Base-by-base conservation (phyloP, 1,140 invertebrate species). In the Zaprionus davidi region DNA sequence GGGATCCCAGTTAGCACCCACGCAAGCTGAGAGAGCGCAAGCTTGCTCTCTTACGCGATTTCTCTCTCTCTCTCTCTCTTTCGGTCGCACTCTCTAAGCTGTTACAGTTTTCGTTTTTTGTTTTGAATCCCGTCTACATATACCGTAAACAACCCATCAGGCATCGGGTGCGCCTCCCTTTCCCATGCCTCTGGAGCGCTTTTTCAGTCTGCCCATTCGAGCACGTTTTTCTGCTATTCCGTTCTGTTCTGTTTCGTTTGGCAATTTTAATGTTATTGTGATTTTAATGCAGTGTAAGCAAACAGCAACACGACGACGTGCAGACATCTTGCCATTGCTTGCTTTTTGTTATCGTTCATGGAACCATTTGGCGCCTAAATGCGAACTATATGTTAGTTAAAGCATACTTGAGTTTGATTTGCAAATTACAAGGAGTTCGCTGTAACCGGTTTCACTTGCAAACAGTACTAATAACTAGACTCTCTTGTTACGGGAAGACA, bases 201-300 rank as follows among this genome's bases (percentile, higher is more conserved):
- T 38, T 34, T 55, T 67, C 63, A 57, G 56, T 70, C 63, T 24
- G 69, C 36, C 55, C 77, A 78, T 83, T 67, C 73, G 77, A 64
- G 78, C 83, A 80, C 77, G 80, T 81, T 81, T 74, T 55, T 53
- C 49, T 63, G 36, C 58, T 64, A 20, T 55, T 15, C 59, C n/a
- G 60, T 57, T 38, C n/a, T 55, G 63, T 51, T 15, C n/a, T n/a
- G 51, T 59, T 51, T 68, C 74, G 68, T 62, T 72, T 71, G 74
- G 85, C 84, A 81, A 90, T 87, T 84, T 84, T 81, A 84, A 88
- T 87, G 88, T 87, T 90, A 90, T 87, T 87, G 75, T 76, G 69
- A 84, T 90, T 87, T 88, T 79, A 81, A 83, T 75, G 77, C 75
- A 62, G 64, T 56, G 57, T 55, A 81, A 85, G 69, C 63, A 84